A percentile compares a stretch with the other conserved stretches of the same genome.
Conservation (phyloP, 2,888 invertebrate genomes). For the Osedax frankpressi region DNA sequence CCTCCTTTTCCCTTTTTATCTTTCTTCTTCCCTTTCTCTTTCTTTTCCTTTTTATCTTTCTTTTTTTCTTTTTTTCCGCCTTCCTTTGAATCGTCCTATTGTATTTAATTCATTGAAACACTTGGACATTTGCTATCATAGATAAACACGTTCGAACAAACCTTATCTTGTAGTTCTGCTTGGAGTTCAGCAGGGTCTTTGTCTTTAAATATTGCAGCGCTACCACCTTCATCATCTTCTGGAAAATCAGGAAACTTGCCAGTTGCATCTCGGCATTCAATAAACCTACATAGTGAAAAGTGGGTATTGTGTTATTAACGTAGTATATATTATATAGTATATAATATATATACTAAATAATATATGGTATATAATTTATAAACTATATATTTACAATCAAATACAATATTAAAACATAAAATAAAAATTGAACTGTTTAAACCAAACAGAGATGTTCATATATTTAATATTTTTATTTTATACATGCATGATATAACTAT, state of each 20-base stretch:
- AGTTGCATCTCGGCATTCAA: constrained; percentile 39
- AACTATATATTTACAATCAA: too few relatives aligned
- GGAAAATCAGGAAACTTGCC: constrained; percentile 72
- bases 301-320: too few relatives aligned
- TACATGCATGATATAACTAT: too few relatives aligned
- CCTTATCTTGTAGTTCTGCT: constrained; percentile 42
- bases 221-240: constrained; percentile 77
- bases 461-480: too few relatives aligned
- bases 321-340: too few relatives aligned
- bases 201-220: constrained; percentile 60
- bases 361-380: too few relatives aligned
- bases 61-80: constrained; percentile 33
- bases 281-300: neutral
- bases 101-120: neutral
- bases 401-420: too few relatives aligned
- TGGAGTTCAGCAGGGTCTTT: constrained; percentile 45
- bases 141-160: constrained; percentile 25
- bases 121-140: too few relatives aligned
- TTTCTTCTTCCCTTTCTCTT: constrained; percentile 35
- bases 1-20: constrained; percentile 48
- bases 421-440: too few relatives aligned
- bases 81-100: constrained; percentile 37
- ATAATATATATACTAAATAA: too few relatives aligned
- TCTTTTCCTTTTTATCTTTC: constrained; percentile 51
- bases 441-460: too few relatives aligned